phyloP scores from a whole-genome alignment of 2,113 vertebrate genomes.

The Fulica atra region DNA sequence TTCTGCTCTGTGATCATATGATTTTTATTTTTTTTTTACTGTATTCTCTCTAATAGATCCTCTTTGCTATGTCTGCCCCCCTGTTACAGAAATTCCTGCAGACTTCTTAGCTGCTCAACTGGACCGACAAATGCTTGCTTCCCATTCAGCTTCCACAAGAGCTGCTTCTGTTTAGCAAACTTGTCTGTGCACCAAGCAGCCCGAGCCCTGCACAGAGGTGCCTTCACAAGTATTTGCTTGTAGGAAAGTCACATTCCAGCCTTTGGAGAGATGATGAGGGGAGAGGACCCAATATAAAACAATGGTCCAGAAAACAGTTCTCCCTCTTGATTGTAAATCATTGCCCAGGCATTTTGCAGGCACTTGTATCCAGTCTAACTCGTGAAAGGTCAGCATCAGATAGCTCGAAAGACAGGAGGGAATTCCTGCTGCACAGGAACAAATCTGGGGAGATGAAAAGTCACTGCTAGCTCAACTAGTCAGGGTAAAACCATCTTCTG shows the following conservation, averaged over 20 bases:
- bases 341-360: background rate
- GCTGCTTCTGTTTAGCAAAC: background rate
- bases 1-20: conserved; percentile 64
- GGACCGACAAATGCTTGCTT: background rate
- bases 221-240: background rate
- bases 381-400: conserved; percentile 48
- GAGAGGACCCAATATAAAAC: background rate
- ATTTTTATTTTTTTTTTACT: conserved; percentile 66
- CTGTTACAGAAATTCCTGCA: background rate
- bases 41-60: conserved; percentile 81
- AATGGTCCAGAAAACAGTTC: background rate
- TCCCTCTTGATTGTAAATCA: background rate
- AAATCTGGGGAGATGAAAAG: background rate
- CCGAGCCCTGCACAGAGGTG: background rate
- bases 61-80: conserved; percentile 17
- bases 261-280: background rate
- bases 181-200: background rate
- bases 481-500: background rate
- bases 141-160: background rate
- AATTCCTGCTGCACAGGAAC: background rate
- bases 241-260: background rate
- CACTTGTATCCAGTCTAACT: background rate
- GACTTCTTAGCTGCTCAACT: conserved; percentile 7
- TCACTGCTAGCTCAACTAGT: background rate
- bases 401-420: conserved; percentile 8